Evolutionary conservation across 2,888 invertebrate genomes (phyloP), one percentile per base, ranked within the genome.

Genomic region (Salpingus planirostris): DNA sequence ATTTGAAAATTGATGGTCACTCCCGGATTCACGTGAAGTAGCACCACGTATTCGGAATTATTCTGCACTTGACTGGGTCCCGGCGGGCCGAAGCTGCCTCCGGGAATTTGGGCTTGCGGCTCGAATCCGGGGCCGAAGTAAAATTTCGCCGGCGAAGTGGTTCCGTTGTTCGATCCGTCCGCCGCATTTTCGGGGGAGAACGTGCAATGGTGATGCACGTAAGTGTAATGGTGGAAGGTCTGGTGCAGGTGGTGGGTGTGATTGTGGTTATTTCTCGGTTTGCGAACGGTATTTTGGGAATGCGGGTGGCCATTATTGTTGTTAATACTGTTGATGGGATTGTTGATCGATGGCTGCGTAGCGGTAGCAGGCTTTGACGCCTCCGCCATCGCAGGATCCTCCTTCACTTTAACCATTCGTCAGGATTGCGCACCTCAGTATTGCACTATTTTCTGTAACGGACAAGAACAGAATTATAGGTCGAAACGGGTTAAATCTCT

Each of bases 11-110:
- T 78, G 57, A 85, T 77, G 13, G 79, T 78, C 51, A 83, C 80
- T n/a, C 84, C 84, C 7, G 79, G 78, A 63, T 80, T 78, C 48
- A 84, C 75, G 61, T 83, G 83, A 54, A 84, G 74, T 50, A 79
- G 72, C 44, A 83, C 80, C 37, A 81, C 75, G 57, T 79, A 77
- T 53, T 78, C 75, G 15, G 47, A 45, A 29, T 50, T 54, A 13
- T 58, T 54, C 33, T 50, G 56, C 7, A 40, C 35, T 31, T 54
- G 55, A 31, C 54, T 55, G 15, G 54, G 56, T 40, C 52, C 41
- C 12, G 52, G 47, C 10, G 47, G 45, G 21, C 18, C 18, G 23
- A 32, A 42, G 28, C 43, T 43, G 27, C 45, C 45, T 3, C 47
- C 46, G n/a, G 44, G 43, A 15, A 43, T 38, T 44, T 66, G 68